A percentile compares a stretch with the other conserved stretches of the same genome.
phyloP scores from a whole-genome alignment of 2,797 vertebrate species.

The Adrianichthys oophorus region DNA sequence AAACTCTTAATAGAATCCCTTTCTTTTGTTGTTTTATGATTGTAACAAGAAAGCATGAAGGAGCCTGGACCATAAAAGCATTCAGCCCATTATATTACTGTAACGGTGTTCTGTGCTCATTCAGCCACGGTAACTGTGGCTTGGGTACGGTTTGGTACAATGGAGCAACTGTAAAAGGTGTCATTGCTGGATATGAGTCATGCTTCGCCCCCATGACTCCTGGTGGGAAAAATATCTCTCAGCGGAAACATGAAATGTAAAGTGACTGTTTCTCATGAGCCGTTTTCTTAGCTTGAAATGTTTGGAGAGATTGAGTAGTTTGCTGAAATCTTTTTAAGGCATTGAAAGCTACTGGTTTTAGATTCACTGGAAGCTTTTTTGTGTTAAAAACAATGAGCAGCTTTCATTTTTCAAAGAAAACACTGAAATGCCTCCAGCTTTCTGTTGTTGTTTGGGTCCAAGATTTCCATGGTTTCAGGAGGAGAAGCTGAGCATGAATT shows the following conservation, averaged over 20 bases:
- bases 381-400: constrained; percentile 6
- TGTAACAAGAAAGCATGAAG: constrained; percentile 32
- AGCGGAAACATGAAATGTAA: constrained; percentile 47
- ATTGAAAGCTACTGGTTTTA: neutral
- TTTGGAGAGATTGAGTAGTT: constrained; percentile 33
- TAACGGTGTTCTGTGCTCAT: constrained; percentile 46
- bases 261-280: constrained; percentile 40
- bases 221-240: constrained; percentile 26
- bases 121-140: constrained; percentile 58
- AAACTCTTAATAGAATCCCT: too few species aligned
- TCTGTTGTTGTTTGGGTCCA: constrained; percentile 41
- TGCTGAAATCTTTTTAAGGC: neutral
- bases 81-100: constrained; percentile 35
- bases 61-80: constrained; percentile 39
- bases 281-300: constrained; percentile 55
- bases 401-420: constrained; percentile 7
- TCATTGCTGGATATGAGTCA: constrained; percentile 48
- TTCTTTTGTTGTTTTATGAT: constrained; percentile 40
- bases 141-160: constrained; percentile 66
- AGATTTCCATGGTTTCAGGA: constrained; percentile 50
- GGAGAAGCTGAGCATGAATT: constrained; percentile 41
- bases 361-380: neutral
- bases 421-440: neutral
- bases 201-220: constrained; percentile 29
- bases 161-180: constrained; percentile 70